Base-by-base conservation (phyloP, 2,797 vertebrate genomes). In the Propithecus perrieri region DNA sequence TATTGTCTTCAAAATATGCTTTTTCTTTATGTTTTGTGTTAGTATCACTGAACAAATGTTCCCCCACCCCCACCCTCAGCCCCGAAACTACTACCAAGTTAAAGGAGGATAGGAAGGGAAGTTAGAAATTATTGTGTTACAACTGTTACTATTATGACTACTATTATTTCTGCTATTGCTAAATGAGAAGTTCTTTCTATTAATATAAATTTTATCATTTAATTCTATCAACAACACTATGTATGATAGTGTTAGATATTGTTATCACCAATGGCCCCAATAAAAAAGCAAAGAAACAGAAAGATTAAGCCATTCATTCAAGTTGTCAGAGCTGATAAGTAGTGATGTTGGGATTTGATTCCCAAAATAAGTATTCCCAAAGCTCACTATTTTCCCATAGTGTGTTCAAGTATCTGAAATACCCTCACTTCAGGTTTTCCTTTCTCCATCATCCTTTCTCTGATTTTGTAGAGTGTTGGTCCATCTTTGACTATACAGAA, bases 41-140 rank as follows among this genome's bases (percentile, higher is more conserved):
- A 72, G n/a, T 85, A 24, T 9, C 35, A 74, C 38, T 61, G 41
- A 55, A 55, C 20, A 80, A 38, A 50, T 48, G 10, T 79, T 79
- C 24, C 14, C 10, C 5, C 33, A 8, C 12, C 35, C 8, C 15
- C 26, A 13, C 4, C 17, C 15, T 65, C 1, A 2, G 8, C 6
- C n/a, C 8, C 5, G 41, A 41, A 12, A 14, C 20, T 55, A 41
- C 74, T 85, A 43, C 41, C 17, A 59, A 83, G 7, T 76, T 92
- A 85, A 53, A 92, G 61, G 5, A 87, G 9, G 17, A 50, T 22
- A 53, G 9, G 5, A 20, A 50, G 9, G 1, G 10, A 71, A n/a
- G 4, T 61, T 48, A 63, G 22, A 12, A 63, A 75, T 76, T 11
- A 57, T 26, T 80, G 12, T 67, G 10, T 59, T 76, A 50, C 18